phyloP scores from a whole-genome alignment of 2,113 vertebrate genomes.

The Bettongia penicillata region DNA sequence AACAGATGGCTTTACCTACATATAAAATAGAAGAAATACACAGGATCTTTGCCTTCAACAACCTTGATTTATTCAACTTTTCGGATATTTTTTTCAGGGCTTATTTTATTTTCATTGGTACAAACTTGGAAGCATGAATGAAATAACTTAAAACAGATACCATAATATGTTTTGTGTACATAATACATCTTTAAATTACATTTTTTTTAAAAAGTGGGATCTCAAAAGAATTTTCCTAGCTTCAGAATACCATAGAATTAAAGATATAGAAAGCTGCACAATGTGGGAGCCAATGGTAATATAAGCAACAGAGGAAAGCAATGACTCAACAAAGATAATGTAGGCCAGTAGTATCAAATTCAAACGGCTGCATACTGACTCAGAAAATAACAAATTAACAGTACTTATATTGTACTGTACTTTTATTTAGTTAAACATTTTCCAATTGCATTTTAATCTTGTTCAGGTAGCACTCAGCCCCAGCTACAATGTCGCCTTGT shows the following conservation, averaged over 20 bases:
- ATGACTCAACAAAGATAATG: neutral
- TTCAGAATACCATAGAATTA: neutral
- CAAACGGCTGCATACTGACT: neutral
- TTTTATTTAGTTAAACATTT: too few relatives aligned
- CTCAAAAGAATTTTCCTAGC: neutral
- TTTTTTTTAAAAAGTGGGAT: neutral
- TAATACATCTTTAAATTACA: neutral
- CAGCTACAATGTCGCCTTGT: neutral
- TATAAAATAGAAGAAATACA: neutral
- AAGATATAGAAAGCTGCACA: neutral
- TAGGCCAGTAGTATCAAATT: neutral
- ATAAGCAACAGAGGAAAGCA: neutral
- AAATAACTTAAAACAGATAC: neutral
- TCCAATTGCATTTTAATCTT: too few relatives aligned
- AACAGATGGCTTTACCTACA: neutral
- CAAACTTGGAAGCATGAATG: neutral
- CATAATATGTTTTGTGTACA: neutral
- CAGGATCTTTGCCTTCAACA: neutral
- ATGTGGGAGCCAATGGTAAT: neutral
- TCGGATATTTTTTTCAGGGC: constrained; percentile 3
- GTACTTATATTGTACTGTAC: neutral
- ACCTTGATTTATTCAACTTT: constrained; percentile 31
- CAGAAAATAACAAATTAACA: neutral
- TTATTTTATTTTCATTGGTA: neutral
- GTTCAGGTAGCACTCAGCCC: too few relatives aligned